Evolutionary conservation across 2,797 vertebrate species (phyloP), one percentile per base, ranked within the genome.

Genomic region (Oreochromis grahami): DNA sequence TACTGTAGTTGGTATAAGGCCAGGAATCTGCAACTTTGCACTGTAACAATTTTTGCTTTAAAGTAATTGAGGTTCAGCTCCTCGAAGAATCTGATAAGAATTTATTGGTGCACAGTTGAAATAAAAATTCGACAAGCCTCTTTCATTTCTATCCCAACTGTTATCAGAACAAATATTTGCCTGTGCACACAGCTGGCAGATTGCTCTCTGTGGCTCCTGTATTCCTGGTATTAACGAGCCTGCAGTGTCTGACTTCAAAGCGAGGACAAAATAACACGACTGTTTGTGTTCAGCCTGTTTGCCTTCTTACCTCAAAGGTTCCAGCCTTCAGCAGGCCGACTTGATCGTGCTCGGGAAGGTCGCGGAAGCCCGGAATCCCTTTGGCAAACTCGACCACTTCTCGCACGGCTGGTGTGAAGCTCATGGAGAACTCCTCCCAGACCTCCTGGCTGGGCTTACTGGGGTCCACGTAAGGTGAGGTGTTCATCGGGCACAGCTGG

Each of bases 351-450:
- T 99, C 97, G 1, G 97, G 97, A 86, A 99, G 98, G 82, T 99
- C 97, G 79, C 97, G 96, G 95, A 99, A 99, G 70, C 98, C 99
- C 0, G 98, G 98, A 92, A 99, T 98, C 74, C 97, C 96, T 94
- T 99, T 98, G 86, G 98, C 98, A 34, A 99, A 99, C 89, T 99
- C 99, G 56, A 99, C 98, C 76, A 99, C 99, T 91, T 99, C 98
- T 86, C 98, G 97, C 86, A 99, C 98, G 0, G 98, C 98, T 2
- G 99, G 98, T 8, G 98, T 99, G 94, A 99, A 99, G 92, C 98
- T 99, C 97, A 97, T 95, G 38, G 99, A 99, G 94, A 99, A 99
- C 93, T 99, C 98, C 96, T 99, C 99, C 99, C 99, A 99, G 91
- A 99, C 93, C 94, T 99, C 98, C 94, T 99, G 98, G 78, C 98